Evolutionary conservation across 2,797 vertebrate genomes (phyloP), one percentile per base, ranked within the genome.

Genomic region (Crenuchus spilurus): DNA sequence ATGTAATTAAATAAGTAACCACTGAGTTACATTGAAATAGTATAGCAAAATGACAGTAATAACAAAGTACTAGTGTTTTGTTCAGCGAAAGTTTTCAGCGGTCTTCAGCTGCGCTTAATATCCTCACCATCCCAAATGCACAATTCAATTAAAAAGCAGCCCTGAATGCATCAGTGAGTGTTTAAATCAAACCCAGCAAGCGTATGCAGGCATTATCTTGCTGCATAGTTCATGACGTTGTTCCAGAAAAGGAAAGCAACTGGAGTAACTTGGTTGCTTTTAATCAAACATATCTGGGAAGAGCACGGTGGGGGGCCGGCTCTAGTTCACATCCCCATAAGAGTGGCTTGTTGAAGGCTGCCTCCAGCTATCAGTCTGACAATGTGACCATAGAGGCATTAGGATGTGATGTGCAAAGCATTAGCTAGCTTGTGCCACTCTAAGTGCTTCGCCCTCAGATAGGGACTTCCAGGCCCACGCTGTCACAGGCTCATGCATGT

Each of bases 401-500:
- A 69, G 74, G 68, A 75, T 78, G 73, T 48, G 74, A 79, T 79
- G 71, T 76, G 79, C 63, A 48, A 65, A 74, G 75, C 82, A 69
- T 78, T 78, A 74, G 75, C 75, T 78, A 72, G 73, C 80, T 82
- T 70, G 73, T 84, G 82, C 73, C 76, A 71, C 69, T 76, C 62
- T 70, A 80, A 84, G 80, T 82, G 80, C 80, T 82, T 76, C 42
- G 52, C 73, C 75, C 73, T 75, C 75, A 52, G 73, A 81, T 74
- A 82, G 75, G 84, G 84, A 86, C 84, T 86, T 82, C 76, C 84
- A 75, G 81, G 79, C 78, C 84, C 51, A 70, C 72, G 81, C 84
- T 85, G 84, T 88, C 89, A 86, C 81, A 54, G 76, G 75, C 87
- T 91, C 87, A 89, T 90, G 84, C 89, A 90, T 91, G 91, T 92